These are phyloP conservation scores for Sebastes diploproa DNA, from an alignment of 2,797 vertebrate genomes.

Conservation along the genomic window DNA sequence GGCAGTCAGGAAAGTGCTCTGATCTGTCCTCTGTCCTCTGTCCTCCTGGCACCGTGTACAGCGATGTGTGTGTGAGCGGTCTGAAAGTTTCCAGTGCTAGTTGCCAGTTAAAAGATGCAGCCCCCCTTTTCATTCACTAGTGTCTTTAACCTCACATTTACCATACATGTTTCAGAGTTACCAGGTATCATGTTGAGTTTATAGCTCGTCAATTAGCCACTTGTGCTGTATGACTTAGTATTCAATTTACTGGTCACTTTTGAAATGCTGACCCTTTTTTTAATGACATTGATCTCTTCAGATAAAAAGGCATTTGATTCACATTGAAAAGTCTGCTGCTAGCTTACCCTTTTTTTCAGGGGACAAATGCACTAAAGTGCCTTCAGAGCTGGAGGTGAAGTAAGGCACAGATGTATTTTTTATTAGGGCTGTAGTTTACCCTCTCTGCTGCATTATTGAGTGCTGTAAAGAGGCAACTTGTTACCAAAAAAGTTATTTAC, in stretches of 20 bases:
- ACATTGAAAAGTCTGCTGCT: slow-evolving; percentile 1
- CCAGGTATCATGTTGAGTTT: neutral
- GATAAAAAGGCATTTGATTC: neutral
- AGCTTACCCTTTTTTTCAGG: neutral
- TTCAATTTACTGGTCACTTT: neutral
- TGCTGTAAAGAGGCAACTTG: slow-evolving; percentile 54
- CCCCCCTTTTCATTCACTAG: neutral
- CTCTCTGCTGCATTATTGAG: slow-evolving; percentile 69
- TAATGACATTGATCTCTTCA: slow-evolving; percentile 6
- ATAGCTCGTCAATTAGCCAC: neutral
- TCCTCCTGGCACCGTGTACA: neutral
- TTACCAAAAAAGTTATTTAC: slow-evolving; percentile 63
- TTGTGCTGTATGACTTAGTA: neutral
- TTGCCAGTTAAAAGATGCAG: neutral
- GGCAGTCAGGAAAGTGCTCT: slow-evolving; percentile 17
- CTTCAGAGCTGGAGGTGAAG: slow-evolving; percentile 36
- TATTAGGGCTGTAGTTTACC: slow-evolving; percentile 59
- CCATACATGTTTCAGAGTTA: neutral
- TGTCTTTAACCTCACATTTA: neutral
- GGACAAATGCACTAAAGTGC: slow-evolving; percentile 29
- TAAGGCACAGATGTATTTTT: slow-evolving; percentile 62
- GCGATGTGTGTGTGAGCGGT: neutral
- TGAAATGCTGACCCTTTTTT: neutral
- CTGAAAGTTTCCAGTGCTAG: slow-evolving; percentile 40
- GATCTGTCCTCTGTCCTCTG: neutral